A percentile compares a stretch with the other conserved stretches of the same genome.
phyloP scores from a whole-genome alignment of 2,113 vertebrate genomes.

The Eublepharis macularius region DNA sequence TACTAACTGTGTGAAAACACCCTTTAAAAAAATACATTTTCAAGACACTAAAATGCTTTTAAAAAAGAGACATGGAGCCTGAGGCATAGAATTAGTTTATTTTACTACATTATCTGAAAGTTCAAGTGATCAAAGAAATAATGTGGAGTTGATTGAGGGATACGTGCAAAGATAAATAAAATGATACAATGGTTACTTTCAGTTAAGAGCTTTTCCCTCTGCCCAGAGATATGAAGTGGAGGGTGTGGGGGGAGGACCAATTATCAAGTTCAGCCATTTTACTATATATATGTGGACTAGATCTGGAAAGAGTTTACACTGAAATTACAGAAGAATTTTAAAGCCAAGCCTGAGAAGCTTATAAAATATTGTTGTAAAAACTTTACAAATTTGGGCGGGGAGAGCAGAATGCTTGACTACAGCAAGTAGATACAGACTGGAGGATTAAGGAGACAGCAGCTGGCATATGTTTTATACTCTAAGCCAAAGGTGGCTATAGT shows the following conservation, averaged over 20 bases:
- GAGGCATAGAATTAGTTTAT: not conserved
- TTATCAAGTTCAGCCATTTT: not conserved
- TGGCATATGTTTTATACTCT: not conserved
- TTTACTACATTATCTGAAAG: not conserved
- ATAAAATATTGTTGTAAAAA: not conserved
- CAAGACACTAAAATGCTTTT: not conserved
- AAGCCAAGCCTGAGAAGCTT: constrained; percentile 6
- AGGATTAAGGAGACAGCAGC: not conserved
- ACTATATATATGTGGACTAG: not conserved
- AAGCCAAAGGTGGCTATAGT: constrained; percentile 30
- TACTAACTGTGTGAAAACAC: not conserved
- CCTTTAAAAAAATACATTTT: not conserved
- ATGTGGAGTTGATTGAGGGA: not conserved
- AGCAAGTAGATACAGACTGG: not conserved
- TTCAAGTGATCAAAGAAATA: not conserved
- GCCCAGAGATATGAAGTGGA: not conserved
- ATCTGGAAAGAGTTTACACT: constrained; percentile 13
- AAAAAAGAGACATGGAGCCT: not conserved
- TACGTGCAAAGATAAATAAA: not conserved
- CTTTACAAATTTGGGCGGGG: not conserved
- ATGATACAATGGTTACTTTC: not conserved
- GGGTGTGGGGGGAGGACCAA: not conserved
- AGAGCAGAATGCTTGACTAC: not conserved
- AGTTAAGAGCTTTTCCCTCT: not conserved
- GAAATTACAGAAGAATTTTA: constrained; percentile 31